Conservation (phyloP, 2,888 invertebrate species). For the Oasisia sp. region DNA sequence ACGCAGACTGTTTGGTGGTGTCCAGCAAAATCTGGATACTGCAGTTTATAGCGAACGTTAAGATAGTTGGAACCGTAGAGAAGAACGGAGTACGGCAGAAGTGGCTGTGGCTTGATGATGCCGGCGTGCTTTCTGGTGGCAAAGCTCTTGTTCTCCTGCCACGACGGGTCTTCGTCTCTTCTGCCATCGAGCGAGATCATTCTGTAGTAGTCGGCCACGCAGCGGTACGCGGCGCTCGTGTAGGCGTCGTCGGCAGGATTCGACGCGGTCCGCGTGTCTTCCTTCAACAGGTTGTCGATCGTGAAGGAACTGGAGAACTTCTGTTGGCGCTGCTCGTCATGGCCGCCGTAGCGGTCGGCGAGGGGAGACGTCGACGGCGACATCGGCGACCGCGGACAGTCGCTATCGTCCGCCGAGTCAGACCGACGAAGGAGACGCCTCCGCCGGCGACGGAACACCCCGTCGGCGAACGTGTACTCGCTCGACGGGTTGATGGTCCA, state of each 20-base stretch:
- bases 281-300: slow-evolving; percentile 9
- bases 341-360: not conserved
- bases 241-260: not conserved
- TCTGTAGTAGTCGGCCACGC: slow-evolving; percentile 17
- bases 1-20: not conserved
- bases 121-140: not conserved
- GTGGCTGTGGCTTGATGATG: slow-evolving; percentile 6
- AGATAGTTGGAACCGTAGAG: not conserved
- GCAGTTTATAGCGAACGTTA: not conserved
- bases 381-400: not conserved
- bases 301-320: not conserved
- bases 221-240: not conserved
- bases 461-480: slow-evolving; percentile 43
- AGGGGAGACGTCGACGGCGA: not conserved
- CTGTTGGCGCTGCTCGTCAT: not conserved
- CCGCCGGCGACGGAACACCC: slow-evolving; percentile 39
- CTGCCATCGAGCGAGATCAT: slow-evolving; percentile 5
- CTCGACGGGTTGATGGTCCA: slow-evolving; percentile 43
- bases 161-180: not conserved
- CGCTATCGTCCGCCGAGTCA: not conserved
- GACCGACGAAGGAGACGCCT: slow-evolving; percentile 29
- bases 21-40: not conserved
- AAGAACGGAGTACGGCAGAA: not conserved
- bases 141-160: not conserved
- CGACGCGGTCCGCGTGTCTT: not conserved